Evolutionary conservation across 35 echinoderm and acorn worm genomes (phyloP), one percentile per base, ranked within the genome.

Genomic region (Strongylocentrotus purpuratus): DNA sequence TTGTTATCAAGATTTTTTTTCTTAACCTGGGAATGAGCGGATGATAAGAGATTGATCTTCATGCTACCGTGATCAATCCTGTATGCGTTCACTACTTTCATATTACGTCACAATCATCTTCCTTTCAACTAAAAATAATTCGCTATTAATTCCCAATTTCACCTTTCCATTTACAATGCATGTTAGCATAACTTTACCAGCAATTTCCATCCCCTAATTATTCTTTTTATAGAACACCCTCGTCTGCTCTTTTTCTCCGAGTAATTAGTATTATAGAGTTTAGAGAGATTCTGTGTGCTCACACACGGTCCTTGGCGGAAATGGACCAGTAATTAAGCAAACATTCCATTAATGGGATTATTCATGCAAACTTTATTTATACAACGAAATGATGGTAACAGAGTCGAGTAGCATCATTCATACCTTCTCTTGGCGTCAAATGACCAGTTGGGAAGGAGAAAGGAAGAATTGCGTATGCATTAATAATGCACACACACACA

Each of bases 291-390:
- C 25, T n/a, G 65, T n/a, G 20, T 78, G 65, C 28, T n/a, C 65
- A 45, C 33, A 15, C 33, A 89, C 87, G 20, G 12, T 41, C 45
- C 15, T 78, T 35, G 32, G 12, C 85, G 85, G 85, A 86, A 86
- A 89, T 89, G 87, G 33, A 89, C 87, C 33, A 35, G 87, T 18
- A 45, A 89, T 89, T 45, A 89, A 46, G 87, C 33, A 89, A 89
- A 89, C 87, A 89, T 45, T 89, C 87, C 87, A 89, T 89, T 89
- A 89, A 89, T 89, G 22, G 0, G 65, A 28, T 78, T n/a, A 78
- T 78, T 78, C 65, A 78, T 78, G 65, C 65, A 28, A 78, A 78
- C 20, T 70, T 10, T 70, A 70, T 70, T 70, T 70, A 70, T 7
- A 78, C 65, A n/a, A 25, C 25, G 65, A 78, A 78, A 78, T 78